Percentiles rank a stretch among this genome's conserved stretches.
These are phyloP conservation scores for Latrodectus geometricus DNA, from an alignment of 1,140 invertebrate species.

Conservation along the genomic window DNA sequence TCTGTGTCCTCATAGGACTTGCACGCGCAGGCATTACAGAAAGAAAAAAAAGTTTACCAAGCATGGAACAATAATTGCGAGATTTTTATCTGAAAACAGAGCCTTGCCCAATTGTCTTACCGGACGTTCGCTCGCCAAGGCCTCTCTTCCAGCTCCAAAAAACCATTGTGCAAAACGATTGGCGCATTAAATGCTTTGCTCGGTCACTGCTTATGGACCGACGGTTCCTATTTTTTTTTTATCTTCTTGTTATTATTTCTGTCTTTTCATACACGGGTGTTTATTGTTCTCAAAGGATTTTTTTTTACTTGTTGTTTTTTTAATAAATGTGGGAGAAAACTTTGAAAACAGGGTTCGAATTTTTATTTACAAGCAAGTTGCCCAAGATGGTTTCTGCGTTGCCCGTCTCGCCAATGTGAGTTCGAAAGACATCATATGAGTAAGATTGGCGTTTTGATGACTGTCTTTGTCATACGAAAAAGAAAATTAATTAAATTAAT, in stretches of 20 bases:
- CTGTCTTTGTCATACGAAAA: too few relatives aligned
- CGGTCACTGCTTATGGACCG: conserved; percentile 1
- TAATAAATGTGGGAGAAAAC: too few relatives aligned
- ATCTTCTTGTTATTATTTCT: neutral
- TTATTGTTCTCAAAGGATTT: neutral
- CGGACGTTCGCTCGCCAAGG: neutral
- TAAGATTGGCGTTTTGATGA: too few relatives aligned
- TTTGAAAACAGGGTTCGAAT: too few relatives aligned
- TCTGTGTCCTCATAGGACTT: neutral
- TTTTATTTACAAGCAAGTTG: too few relatives aligned
- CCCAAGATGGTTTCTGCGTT: too few relatives aligned
- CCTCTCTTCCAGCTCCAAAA: neutral
- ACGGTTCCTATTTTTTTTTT: neutral
- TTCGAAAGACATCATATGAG: too few relatives aligned
- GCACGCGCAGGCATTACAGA: neutral
- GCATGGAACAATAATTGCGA: neutral
- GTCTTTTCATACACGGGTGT: neutral
- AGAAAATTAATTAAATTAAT: too few relatives aligned
- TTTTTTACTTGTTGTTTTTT: neutral
- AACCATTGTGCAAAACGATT: neutral
- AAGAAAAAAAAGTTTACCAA: neutral
- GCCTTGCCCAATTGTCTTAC: neutral
- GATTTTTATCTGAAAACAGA: neutral
- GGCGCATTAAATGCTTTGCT: conserved; percentile 16
- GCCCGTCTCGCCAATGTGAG: too few relatives aligned